Evolutionary conservation across 2,888 invertebrate species (phyloP), one percentile per base, ranked within the genome.

Genomic region (Calliscelio sp.): DNA sequence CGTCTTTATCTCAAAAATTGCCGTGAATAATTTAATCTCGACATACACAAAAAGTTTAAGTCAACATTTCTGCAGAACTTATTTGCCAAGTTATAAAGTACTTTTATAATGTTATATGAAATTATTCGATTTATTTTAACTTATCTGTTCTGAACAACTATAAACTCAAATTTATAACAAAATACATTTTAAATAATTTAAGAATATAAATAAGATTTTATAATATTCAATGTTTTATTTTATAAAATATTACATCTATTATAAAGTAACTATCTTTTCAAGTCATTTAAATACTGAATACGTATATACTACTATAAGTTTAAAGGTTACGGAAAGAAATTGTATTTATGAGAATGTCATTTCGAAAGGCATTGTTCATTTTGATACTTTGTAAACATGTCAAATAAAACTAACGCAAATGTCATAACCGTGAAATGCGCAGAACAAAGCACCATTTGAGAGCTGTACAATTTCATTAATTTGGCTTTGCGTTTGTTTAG

Each of bases 401-500:
- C 20, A 44, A 44, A 70, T 55, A 44, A 70, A 70, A 70, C 57
- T 55, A 57, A 70, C 57, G 44, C 73, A 63, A 63, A 74, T 41
- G 63, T 74, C 63, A 74, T 74, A 74, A 74, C 51, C 28, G 22
- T 63, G 61, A 74, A 53, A 53, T 18, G 74, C 63, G 41, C 7
- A 74, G 63, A 63, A 74, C 63, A 53, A 53, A 74, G 53, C 25
- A 25, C 28, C 53, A 53, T 41, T 74, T 41, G 61, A 38, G 74
- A 63, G 74, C 74, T 63, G 74, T 63, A 63, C 59, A 73, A 49
- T 73, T 61, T 61, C 35, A 73, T 73, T 73, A 35, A 35, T 11
- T 1, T 35, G 35, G 8, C 10, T 35, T 35, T 1, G 35, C 14
- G 5, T 35, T 35, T 14, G 5, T 35, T 35, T 35, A 14, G 14